phyloP scores from a whole-genome alignment of 2,113 vertebrate genomes.

The Hippolais icterina region DNA sequence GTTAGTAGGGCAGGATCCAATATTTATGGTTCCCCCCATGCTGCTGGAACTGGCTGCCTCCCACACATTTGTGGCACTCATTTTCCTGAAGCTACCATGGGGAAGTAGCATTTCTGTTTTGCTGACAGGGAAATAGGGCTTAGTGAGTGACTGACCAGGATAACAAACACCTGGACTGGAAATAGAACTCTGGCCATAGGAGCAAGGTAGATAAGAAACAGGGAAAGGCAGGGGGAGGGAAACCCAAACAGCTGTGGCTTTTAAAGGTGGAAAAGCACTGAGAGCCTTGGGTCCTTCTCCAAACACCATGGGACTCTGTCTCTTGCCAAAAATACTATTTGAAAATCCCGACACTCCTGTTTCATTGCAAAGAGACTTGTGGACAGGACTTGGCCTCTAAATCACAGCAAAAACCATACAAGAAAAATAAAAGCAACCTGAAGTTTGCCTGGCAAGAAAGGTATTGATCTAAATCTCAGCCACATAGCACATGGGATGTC shows the following conservation, averaged over 20 bases:
- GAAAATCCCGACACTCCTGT: neutral
- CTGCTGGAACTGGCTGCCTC: neutral
- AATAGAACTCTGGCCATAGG: neutral
- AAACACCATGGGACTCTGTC: neutral
- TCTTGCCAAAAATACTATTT: neutral
- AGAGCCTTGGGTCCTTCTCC: neutral
- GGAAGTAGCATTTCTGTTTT: neutral
- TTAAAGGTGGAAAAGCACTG: neutral
- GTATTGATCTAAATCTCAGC: neutral
- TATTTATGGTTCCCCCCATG: neutral
- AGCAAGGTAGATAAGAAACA: neutral
- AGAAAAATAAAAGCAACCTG: neutral
- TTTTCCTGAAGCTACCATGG: neutral
- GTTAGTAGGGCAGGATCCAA: neutral
- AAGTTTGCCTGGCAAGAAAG: neutral
- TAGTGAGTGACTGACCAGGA: neutral
- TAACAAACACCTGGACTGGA: neutral
- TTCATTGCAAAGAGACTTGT: neutral
- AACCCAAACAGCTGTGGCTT: neutral
- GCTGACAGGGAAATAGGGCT: neutral
- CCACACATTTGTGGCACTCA: fast-evolving
- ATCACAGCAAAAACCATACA: neutral
- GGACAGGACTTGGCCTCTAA: neutral
- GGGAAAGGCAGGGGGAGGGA: neutral
- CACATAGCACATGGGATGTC: neutral